These are phyloP conservation scores for Brachyopa scutellaris DNA, from an alignment of 2,888 invertebrate species.

Conservation along the genomic window DNA sequence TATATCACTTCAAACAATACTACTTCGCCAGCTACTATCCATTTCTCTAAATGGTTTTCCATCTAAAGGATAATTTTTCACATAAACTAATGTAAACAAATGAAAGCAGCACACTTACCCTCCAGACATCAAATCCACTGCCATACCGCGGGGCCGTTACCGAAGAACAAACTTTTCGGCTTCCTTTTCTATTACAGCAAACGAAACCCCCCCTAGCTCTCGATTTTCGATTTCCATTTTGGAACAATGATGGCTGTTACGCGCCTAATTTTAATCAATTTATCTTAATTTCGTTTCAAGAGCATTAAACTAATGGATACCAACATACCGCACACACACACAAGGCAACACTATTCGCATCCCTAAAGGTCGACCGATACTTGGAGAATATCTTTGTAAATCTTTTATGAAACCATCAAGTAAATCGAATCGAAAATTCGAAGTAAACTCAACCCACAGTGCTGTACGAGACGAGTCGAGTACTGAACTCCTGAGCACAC, in stretches of 20 bases:
- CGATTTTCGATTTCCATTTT: slow-evolving; percentile 65
- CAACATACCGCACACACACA: slow-evolving; percentile 40
- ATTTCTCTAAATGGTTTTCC: slow-evolving; percentile 35
- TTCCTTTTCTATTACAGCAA: background rate
- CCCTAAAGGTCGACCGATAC: slow-evolving; percentile 3
- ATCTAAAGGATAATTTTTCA: slow-evolving; percentile 55
- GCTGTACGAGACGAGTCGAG: background rate
- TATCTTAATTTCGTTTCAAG: slow-evolving; percentile 81
- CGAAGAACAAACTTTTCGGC: slow-evolving; percentile 41
- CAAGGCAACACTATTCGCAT: background rate
- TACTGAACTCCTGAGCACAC: slow-evolving; percentile 5
- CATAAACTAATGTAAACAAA: slow-evolving; percentile 67
- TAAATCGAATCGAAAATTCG: slow-evolving; percentile 66
- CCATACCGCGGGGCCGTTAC: slow-evolving; percentile 26
- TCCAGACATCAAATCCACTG: slow-evolving; percentile 19
- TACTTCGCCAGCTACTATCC: too few relatives aligned
- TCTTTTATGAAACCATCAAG: slow-evolving; percentile 72
- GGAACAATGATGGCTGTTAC: slow-evolving; percentile 64
- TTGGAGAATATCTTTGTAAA: slow-evolving; percentile 42
- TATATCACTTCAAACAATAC: too few relatives aligned
- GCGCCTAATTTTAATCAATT: slow-evolving; percentile 80
- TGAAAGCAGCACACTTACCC: slow-evolving; percentile 36
- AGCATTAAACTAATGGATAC: slow-evolving; percentile 81
- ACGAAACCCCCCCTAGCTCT: slow-evolving; percentile 3
- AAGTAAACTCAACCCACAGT: slow-evolving; percentile 7